These are phyloP conservation scores for Cinara cedri DNA, from an alignment of 2,888 invertebrate genomes.

Conservation along the genomic window DNA sequence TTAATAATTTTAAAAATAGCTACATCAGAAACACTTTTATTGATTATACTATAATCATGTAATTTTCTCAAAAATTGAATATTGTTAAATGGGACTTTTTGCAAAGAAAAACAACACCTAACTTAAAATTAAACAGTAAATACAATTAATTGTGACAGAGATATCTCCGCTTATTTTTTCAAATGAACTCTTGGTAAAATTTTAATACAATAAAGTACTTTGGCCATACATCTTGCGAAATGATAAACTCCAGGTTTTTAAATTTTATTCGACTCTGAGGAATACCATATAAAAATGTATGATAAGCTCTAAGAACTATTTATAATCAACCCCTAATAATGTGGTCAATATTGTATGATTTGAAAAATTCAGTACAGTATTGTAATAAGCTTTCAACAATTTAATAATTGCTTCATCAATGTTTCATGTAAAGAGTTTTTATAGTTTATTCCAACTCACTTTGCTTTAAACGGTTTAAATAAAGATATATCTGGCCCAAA, in stretches of 20 bases:
- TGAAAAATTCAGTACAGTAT: neutral
- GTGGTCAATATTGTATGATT: neutral
- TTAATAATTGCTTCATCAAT: neutral
- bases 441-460: neutral
- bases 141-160: neutral
- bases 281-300: neutral
- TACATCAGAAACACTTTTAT: too few species aligned
- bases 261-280: neutral
- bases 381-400: neutral
- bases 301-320: neutral
- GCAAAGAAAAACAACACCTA: neutral
- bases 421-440: neutral
- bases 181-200: neutral
- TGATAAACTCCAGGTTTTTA: neutral
- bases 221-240: neutral
- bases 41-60: neutral
- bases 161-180: neutral
- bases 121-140: neutral
- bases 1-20: too few species aligned
- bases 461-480: neutral
- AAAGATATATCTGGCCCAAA: neutral
- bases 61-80: neutral
- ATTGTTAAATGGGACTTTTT: neutral
- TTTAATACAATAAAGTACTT: neutral
- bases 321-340: neutral